Percentiles rank a stretch among this genome's conserved stretches.
Evolutionary conservation across 1,140 invertebrate genomes (phyloP).

Genomic region (Hormaphis cornu): DNA sequence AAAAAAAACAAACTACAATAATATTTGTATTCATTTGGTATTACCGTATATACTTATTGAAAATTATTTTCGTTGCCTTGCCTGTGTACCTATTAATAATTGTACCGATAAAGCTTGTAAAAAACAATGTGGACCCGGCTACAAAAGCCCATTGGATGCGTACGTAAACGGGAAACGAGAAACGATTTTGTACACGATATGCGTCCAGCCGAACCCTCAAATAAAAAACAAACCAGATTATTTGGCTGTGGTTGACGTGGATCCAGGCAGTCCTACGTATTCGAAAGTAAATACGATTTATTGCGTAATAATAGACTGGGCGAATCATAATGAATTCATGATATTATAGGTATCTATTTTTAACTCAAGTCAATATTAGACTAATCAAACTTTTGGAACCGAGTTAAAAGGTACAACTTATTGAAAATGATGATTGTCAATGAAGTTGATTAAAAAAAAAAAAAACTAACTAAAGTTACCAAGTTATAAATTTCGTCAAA

Average conservation of each 20-base stretch:
- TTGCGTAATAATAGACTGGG: too few species aligned
- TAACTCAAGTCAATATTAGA: too few species aligned
- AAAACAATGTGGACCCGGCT: constrained; percentile 55
- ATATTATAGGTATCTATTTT: too few species aligned
- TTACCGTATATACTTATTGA: too few species aligned
- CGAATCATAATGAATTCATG: too few species aligned
- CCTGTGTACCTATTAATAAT: not conserved
- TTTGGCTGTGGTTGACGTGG: constrained; percentile 81
- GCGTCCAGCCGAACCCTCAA: constrained; percentile 60
- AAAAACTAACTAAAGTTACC: too few species aligned
- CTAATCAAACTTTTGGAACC: too few species aligned
- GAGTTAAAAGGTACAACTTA: too few species aligned
- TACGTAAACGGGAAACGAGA: constrained; percentile 70
- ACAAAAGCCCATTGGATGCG: constrained; percentile 66
- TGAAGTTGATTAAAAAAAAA: too few species aligned
- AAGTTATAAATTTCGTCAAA: too few species aligned
- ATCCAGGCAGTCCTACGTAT: constrained; percentile 77
- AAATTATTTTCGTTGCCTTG: not conserved
- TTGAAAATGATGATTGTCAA: too few species aligned
- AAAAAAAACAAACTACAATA: not conserved
- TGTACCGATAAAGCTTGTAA: not conserved
- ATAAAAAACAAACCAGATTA: constrained; percentile 64
- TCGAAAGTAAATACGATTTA: constrained; percentile 60
- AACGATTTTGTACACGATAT: constrained; percentile 77
- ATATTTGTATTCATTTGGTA: too few species aligned